A percentile compares a stretch with the other conserved stretches of the same genome.
phyloP scores from a whole-genome alignment of 2,113 vertebrate genomes.

The Budorcas taxicolor region DNA sequence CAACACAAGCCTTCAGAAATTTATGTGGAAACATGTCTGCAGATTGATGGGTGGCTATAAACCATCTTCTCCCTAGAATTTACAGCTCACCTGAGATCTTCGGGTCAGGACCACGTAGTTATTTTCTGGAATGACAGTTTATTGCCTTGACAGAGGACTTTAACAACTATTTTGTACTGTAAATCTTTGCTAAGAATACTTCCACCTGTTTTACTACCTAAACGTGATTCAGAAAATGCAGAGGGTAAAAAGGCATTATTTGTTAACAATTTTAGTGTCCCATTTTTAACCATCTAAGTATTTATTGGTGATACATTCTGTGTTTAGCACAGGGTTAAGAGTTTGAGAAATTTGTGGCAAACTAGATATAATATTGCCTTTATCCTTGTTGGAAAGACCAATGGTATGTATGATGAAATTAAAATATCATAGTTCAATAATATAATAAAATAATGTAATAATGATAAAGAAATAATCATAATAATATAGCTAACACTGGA shows the following conservation, averaged over 20 bases:
- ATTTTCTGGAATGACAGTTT: conserved; percentile 59
- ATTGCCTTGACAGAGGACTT: conserved; percentile 60
- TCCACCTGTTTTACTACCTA: conserved; percentile 22
- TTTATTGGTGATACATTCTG: conserved; percentile 2
- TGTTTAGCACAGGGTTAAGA: background rate
- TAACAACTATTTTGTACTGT: conserved; percentile 50
- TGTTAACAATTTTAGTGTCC: conserved; percentile 28
- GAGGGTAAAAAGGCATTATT: conserved; percentile 23
- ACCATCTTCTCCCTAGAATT: conserved; percentile 47
- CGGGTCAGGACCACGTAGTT: conserved; percentile 45
- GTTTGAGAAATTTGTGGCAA: background rate
- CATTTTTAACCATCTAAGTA: background rate
- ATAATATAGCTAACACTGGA: background rate
- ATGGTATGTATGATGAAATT: background rate
- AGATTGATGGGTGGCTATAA: conserved; percentile 36
- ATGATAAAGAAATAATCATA: background rate
- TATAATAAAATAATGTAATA: background rate
- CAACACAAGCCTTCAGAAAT: conserved; percentile 27
- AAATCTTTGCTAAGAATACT: conserved; percentile 52
- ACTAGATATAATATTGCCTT: background rate
- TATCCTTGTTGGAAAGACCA: background rate
- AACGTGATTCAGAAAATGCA: conserved; percentile 30
- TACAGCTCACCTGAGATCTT: conserved; percentile 30
- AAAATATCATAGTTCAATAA: background rate
- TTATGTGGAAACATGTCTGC: conserved; percentile 22